phyloP scores from a whole-genome alignment of 2,888 invertebrate species.

The Polyommatus icarus region DNA sequence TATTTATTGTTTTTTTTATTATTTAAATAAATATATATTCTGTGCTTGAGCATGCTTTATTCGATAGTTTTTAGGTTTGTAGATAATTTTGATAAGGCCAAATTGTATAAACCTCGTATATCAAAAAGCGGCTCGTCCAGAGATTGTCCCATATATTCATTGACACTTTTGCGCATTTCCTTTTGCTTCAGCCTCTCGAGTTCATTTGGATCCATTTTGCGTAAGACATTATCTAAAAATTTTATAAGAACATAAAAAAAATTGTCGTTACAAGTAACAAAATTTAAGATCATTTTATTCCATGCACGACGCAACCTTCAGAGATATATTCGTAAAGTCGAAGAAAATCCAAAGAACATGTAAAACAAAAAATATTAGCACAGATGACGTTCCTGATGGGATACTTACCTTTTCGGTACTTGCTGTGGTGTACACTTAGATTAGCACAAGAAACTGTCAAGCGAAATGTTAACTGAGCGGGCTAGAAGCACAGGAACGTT shows the following conservation, averaged over 20 bases:
- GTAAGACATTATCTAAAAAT: conserved; percentile 11
- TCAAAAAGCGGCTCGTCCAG: not conserved
- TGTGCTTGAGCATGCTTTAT: too few species aligned
- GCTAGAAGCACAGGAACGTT: not conserved
- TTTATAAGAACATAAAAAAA: not conserved
- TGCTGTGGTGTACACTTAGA: not conserved
- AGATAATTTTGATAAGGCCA: not conserved
- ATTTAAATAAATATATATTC: too few species aligned
- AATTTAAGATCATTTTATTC: not conserved
- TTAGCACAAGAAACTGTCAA: not conserved
- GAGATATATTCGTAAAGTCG: not conserved
- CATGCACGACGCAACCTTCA: not conserved
- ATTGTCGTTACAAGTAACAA: not conserved
- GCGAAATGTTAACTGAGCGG: not conserved
- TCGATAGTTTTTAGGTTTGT: not conserved
- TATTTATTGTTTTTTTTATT: too few species aligned
- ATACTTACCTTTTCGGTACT: not conserved
- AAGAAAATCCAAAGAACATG: not conserved
- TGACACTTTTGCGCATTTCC: conserved; percentile 7
- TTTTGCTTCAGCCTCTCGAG: not conserved
- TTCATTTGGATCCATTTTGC: conserved; percentile 19
- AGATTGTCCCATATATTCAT: not conserved
- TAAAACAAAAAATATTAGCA: not conserved
- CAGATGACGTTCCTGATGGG: not conserved
- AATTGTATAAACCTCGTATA: not conserved